A percentile compares a stretch with the other conserved stretches of the same genome.
Evolutionary conservation across 2,888 invertebrate genomes (phyloP).

Genomic region (Slavum lentiscoides): DNA sequence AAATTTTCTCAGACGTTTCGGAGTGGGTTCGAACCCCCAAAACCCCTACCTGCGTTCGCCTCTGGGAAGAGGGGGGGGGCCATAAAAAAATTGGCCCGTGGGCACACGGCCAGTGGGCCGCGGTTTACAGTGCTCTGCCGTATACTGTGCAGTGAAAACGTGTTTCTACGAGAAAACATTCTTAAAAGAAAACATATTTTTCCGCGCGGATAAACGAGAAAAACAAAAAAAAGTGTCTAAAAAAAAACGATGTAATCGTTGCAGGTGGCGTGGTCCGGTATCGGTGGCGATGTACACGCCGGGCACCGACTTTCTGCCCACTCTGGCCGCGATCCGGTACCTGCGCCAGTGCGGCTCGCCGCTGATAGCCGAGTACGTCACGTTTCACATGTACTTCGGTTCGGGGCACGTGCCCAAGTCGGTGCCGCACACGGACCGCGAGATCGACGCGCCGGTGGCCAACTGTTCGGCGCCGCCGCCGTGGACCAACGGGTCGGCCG

Average conservation of each 20-base stretch:
- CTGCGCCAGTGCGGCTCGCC: conserved; percentile 74
- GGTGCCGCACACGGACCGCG: conserved; percentile 61
- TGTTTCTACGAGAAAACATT: too few relatives aligned
- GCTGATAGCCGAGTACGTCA: conserved; percentile 76
- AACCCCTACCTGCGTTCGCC: too few relatives aligned
- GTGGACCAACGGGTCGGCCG: conserved; percentile 67
- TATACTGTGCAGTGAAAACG: too few relatives aligned
- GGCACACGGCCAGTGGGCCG: too few relatives aligned
- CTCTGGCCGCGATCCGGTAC: conserved; percentile 79
- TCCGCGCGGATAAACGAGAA: too few relatives aligned
- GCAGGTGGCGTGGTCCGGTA: conserved; percentile 85
- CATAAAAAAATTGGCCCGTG: too few relatives aligned
- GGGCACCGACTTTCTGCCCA: conserved; percentile 77
- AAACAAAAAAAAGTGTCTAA: too few relatives aligned
- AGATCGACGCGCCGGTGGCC: conserved; percentile 71
- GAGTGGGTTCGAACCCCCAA: too few relatives aligned
- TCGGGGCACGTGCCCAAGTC: conserved; percentile 79
- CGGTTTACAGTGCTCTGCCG: too few relatives aligned
- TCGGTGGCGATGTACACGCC: conserved; percentile 87
- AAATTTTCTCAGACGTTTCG: too few relatives aligned
- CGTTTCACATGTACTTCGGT: conserved; percentile 88
- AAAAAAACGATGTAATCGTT: conserved; percentile 57
- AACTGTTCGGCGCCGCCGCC: conserved; percentile 71
- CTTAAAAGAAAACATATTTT: too few relatives aligned
- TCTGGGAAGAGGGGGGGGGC: too few relatives aligned